Conservation (phyloP, 2,888 invertebrate genomes). For the Lathronympha strigana region DNA sequence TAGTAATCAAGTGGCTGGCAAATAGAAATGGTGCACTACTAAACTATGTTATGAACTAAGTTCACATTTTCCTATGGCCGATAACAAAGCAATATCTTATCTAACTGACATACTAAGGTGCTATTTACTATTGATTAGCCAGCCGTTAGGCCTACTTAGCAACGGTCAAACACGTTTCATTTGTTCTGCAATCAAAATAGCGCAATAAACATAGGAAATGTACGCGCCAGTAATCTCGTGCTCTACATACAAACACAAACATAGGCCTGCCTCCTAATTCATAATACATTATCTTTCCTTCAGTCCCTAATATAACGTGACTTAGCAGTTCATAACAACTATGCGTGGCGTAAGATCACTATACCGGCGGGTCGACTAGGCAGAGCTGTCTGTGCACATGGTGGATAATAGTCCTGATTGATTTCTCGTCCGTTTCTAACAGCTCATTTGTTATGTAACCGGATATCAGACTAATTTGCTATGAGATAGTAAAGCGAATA, state of each 20-base stretch:
- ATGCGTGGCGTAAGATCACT: not conserved
- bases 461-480: conserved; percentile 22
- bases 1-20: no score
- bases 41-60: not conserved
- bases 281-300: conserved; percentile 3
- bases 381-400: not conserved
- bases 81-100: not conserved
- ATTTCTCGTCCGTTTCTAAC: conserved; percentile 33
- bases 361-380: not conserved
- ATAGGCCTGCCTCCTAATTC: conserved; percentile 7
- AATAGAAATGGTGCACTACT: no score
- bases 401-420: conserved; percentile 22
- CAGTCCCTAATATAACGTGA: conserved; percentile 6
- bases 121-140: not conserved
- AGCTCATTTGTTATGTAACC: conserved; percentile 23
- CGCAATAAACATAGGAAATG: conserved; percentile 34
- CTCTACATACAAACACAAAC: conserved; percentile 39
- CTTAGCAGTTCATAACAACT: not conserved
- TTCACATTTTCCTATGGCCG: not conserved
- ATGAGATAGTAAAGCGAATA: conserved; percentile 10
- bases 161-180: conserved; percentile 35
- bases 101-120: not conserved
- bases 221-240: conserved; percentile 33
- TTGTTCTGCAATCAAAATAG: conserved; percentile 35
- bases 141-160: conserved; percentile 5